Base-by-base conservation (phyloP, 2,797 vertebrate genomes). In the Enteromius thamalakanensis region DNA sequence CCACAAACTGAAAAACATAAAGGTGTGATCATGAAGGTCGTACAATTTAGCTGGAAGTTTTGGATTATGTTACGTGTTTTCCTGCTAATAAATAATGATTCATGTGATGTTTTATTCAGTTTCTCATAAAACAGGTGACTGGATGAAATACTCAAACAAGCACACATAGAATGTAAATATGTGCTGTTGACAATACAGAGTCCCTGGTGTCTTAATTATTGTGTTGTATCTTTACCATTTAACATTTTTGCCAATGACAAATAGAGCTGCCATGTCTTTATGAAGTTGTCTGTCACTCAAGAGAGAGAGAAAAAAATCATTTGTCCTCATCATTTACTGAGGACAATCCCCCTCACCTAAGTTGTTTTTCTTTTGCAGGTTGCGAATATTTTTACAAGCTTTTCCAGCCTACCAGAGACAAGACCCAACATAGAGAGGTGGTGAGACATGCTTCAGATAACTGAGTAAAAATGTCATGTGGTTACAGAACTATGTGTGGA, bases 361-460 rank as follows among this genome's bases (percentile, higher is more conserved):
- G 71, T 80, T 89, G 83, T 87, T 87, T 87, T 87, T 80, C 78
- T 84, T 83, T 80, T 55, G 76, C 69, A 76, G 81, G 85, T 86
- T 81, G 81, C 37, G 74, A 79, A 79, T 84, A 89, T 84, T 85
- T 87, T 84, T 84, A 86, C 83, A 85, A 85, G 77, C 85, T 88
- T 83, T 85, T 79, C 34, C 81, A 87, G 69, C 58, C 81, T 81
- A 51, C 53, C 53, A 87, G 89, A 72, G 82, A 88, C 88, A 88
- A 85, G 84, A 86, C 84, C 82, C 79, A 80, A 89, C 79, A 87
- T 55, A 81, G 85, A 78, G 86, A 70, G 81, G 76, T 82, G 86
- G 85, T 80, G 87, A 87, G 86, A 86, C 82, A 87, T 86, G 82
- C 72, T 76, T 89, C 70, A 82, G 84, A 87, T 85, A 89, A 80